Evolutionary conservation across 2,113 vertebrate genomes (phyloP).

Genomic region (Psammodynastes pulverulentus): DNA sequence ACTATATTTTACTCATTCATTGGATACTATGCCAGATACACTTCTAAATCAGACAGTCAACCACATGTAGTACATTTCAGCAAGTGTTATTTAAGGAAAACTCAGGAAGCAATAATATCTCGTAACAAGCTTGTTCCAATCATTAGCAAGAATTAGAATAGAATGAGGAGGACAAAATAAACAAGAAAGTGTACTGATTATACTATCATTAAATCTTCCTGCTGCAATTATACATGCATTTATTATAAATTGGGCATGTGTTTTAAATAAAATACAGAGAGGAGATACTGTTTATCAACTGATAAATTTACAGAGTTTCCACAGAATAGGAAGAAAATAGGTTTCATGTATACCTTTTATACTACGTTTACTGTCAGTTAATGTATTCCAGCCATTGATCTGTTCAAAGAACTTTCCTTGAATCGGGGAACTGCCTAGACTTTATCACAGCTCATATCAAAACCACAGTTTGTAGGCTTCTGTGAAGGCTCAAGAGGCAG

Average conservation of each 20-base stretch:
- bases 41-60: slow-evolving; percentile 27
- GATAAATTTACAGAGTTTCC: background rate
- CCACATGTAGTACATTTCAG: slow-evolving; percentile 6
- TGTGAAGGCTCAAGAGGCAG: background rate
- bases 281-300: background rate
- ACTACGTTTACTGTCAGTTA: background rate
- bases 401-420: background rate
- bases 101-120: slow-evolving; percentile 1
- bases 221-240: background rate
- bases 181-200: background rate
- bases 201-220: background rate
- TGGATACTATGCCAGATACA: slow-evolving; percentile 17
- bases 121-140: background rate
- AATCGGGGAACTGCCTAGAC: background rate
- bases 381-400: background rate
- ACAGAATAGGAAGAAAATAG: background rate
- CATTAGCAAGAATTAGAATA: background rate
- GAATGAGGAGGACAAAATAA: background rate
- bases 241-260: background rate
- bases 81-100: slow-evolving; percentile 23
- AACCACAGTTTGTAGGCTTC: background rate
- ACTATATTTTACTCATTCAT: slow-evolving; percentile 23
- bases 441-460: background rate
- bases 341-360: background rate
- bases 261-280: background rate